Evolutionary conservation across 2,888 invertebrate genomes (phyloP).

Genomic region (Himalopsyche japonica): DNA sequence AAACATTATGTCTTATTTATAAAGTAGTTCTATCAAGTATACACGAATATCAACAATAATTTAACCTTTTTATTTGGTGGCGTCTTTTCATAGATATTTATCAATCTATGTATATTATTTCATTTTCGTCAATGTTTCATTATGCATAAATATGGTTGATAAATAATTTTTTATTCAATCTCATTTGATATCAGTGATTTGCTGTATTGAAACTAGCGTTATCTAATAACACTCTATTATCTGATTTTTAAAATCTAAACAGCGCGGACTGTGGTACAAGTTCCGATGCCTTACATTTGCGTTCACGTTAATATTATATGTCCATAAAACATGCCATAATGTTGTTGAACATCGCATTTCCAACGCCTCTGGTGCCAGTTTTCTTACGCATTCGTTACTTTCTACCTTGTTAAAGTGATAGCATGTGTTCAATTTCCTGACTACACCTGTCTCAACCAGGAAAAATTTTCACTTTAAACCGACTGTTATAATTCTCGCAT

Average conservation of each 20-base stretch:
- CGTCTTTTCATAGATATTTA: no score
- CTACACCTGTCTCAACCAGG: neutral
- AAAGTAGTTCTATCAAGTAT: no score
- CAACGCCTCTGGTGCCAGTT: neutral
- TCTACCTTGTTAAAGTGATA: neutral
- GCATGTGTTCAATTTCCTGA: neutral
- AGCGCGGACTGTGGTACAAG: neutral
- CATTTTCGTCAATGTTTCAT: no score
- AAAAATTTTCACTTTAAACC: neutral
- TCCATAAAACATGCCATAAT: neutral
- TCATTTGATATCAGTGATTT: neutral
- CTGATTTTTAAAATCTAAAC: neutral
- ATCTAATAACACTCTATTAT: neutral
- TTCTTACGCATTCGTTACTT: neutral
- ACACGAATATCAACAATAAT: no score
- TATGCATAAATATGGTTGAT: no score
- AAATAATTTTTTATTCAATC: neutral
- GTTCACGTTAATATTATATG: neutral
- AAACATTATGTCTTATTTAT: no score
- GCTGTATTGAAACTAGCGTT: neutral
- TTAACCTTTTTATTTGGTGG: no score
- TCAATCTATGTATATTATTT: no score
- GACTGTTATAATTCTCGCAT: neutral
- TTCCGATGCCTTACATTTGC: neutral
- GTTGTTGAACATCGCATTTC: neutral